phyloP scores from a whole-genome alignment of 2,797 vertebrate genomes.

The Eleutherodactylus coqui region DNA sequence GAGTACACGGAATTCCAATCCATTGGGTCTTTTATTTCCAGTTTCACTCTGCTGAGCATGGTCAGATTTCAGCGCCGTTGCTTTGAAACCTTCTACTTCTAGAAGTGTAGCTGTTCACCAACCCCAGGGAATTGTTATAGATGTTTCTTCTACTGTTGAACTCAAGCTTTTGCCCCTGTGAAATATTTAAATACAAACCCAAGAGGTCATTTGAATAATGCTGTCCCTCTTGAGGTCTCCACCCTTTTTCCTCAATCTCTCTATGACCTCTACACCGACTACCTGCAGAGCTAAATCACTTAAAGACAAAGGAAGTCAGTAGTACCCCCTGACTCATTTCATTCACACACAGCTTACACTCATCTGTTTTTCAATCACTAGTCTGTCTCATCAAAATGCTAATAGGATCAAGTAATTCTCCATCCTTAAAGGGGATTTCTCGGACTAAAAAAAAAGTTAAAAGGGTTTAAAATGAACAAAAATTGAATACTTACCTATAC shows the following conservation, averaged over 20 bases:
- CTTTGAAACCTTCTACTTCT: neutral
- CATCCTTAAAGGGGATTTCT: slow-evolving; percentile 43
- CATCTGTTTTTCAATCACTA: slow-evolving; percentile 50
- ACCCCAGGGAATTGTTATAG: neutral
- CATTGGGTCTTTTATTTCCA: slow-evolving; percentile 57
- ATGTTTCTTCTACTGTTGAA: slow-evolving; percentile 20
- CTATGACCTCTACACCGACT: slow-evolving; percentile 40
- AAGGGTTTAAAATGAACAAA: no score
- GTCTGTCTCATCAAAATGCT: slow-evolving; percentile 52
- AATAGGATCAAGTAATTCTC: slow-evolving; percentile 57
- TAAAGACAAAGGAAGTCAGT: slow-evolving; percentile 44
- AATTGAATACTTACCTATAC: no score
- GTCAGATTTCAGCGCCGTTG: neutral
- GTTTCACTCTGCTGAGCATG: slow-evolving; percentile 57
- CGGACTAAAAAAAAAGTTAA: no score
- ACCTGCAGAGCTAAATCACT: slow-evolving; percentile 50
- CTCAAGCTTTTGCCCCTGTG: slow-evolving; percentile 18
- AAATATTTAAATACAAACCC: slow-evolving; percentile 46
- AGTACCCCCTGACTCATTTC: slow-evolving; percentile 44
- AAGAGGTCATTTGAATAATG: slow-evolving; percentile 46
- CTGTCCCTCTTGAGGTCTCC: slow-evolving; percentile 19
- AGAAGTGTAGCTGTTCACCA: neutral
- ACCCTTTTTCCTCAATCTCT: slow-evolving; percentile 33
- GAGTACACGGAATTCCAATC: slow-evolving; percentile 56
- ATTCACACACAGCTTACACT: slow-evolving; percentile 57